A percentile compares a stretch with the other conserved stretches of the same genome.
Conservation (phyloP, 1,140 invertebrate species). For the Aplysia californica region DNA sequence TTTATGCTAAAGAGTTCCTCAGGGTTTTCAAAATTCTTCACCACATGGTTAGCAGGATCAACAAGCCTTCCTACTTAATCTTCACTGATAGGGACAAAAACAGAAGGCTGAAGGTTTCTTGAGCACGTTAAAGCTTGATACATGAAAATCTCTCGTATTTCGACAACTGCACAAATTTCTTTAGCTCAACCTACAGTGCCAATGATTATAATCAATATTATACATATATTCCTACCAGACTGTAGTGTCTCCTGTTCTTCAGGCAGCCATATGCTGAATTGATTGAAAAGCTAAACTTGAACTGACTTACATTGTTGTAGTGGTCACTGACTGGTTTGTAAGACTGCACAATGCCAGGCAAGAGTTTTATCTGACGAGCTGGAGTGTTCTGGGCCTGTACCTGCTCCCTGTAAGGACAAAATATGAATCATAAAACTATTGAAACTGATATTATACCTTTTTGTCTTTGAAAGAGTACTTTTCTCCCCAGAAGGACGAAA, state of each 20-base stretch:
- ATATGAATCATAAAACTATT: background rate
- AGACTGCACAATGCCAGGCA: slow-evolving; percentile 57
- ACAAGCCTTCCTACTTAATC: no score
- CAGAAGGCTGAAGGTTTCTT: no score
- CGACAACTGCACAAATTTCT: background rate
- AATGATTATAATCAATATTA: background rate
- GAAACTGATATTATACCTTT: no score
- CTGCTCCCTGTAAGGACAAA: slow-evolving; percentile 42
- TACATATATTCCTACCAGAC: background rate
- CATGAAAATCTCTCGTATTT: background rate
- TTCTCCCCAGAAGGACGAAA: no score
- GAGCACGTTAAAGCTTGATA: background rate
- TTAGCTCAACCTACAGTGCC: background rate
- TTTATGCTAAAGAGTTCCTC: background rate
- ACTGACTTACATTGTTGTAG: slow-evolving; percentile 51
- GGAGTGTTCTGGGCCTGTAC: slow-evolving; percentile 63
- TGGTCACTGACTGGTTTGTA: slow-evolving; percentile 67
- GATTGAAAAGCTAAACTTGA: no score
- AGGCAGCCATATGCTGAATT: no score
- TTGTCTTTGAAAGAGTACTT: no score
- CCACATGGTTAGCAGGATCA: no score
- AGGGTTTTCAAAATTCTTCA: no score
- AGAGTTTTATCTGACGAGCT: slow-evolving; percentile 62
- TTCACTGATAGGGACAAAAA: no score
- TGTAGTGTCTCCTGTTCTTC: no score